Percentiles rank a stretch among this genome's conserved stretches.
Conservation (phyloP, 2,888 invertebrate species). For the Agriopis marginaria region DNA sequence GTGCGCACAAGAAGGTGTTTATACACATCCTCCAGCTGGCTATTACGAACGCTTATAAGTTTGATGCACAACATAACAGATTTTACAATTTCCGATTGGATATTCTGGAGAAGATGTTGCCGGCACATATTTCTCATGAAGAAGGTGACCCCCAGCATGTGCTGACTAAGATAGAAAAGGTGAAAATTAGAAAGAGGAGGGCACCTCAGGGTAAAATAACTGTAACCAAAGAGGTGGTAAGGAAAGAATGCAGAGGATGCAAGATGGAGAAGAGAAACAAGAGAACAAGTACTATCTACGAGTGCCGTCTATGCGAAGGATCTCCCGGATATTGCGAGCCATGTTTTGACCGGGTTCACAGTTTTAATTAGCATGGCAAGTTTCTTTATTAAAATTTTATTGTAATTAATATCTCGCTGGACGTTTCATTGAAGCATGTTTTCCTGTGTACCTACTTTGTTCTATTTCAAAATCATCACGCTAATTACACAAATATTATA, state of each 20-base stretch:
- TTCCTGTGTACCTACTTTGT: too few species aligned
- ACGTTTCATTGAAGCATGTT: too few species aligned
- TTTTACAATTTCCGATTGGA: conserved; percentile 17
- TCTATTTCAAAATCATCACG: too few species aligned
- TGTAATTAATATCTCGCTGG: too few species aligned
- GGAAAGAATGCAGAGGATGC: conserved; percentile 26
- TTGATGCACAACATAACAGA: background rate
- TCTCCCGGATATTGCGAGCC: conserved; percentile 18
- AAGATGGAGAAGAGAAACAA: background rate
- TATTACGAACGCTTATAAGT: conserved; percentile 12
- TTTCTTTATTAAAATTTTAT: background rate
- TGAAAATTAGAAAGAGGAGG: background rate
- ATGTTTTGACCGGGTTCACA: conserved; percentile 1
- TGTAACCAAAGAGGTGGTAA: conserved; percentile 4
- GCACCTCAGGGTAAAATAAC: background rate
- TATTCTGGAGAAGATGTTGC: conserved; percentile 16
- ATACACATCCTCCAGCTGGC: conserved; percentile 20
- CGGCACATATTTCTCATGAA: background rate
- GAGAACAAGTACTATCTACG: conserved; percentile 6
- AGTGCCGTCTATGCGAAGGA: conserved; percentile 15
- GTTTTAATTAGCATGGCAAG: background rate
- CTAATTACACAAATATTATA: too few species aligned
- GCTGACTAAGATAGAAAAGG: conserved; percentile 13
- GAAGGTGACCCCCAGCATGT: background rate
- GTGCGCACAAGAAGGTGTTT: conserved; percentile 21